Conservation (phyloP, 2,797 vertebrate genomes). For the Zalophus californianus region DNA sequence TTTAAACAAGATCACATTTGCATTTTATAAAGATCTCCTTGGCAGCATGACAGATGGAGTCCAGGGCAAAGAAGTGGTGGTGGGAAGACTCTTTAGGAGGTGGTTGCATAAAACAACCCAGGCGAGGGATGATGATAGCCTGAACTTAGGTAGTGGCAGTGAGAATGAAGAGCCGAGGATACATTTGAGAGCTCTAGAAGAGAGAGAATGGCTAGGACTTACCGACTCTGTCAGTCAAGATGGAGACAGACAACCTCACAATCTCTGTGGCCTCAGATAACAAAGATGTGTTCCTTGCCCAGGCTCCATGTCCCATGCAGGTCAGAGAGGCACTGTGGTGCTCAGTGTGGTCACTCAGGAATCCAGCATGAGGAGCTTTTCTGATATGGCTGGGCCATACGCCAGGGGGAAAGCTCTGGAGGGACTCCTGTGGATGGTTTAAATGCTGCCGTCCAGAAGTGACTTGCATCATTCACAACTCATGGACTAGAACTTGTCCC, state of each 20-base stretch:
- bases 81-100: conserved; percentile 5
- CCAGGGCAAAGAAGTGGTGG: neutral
- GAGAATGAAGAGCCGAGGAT: neutral
- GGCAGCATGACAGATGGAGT: neutral
- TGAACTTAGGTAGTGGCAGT: neutral
- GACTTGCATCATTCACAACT: neutral
- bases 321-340: neutral
- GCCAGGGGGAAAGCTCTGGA: neutral
- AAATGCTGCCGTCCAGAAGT: neutral
- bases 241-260: neutral
- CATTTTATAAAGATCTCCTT: neutral
- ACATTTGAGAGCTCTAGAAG: neutral
- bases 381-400: neutral
- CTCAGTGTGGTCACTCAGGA: neutral
- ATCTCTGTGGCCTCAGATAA: neutral
- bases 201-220: neutral
- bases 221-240: neutral
- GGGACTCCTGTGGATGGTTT: neutral
- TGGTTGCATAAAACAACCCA: neutral
- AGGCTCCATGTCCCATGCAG: accelerated
- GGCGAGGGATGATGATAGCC: neutral
- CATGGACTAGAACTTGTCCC: neutral
- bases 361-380: neutral
- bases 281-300: neutral
- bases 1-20: neutral